Evolutionary conservation across 1,140 invertebrate species (phyloP), one percentile per base, ranked within the genome.

Genomic region (Drosophila sechellia): DNA sequence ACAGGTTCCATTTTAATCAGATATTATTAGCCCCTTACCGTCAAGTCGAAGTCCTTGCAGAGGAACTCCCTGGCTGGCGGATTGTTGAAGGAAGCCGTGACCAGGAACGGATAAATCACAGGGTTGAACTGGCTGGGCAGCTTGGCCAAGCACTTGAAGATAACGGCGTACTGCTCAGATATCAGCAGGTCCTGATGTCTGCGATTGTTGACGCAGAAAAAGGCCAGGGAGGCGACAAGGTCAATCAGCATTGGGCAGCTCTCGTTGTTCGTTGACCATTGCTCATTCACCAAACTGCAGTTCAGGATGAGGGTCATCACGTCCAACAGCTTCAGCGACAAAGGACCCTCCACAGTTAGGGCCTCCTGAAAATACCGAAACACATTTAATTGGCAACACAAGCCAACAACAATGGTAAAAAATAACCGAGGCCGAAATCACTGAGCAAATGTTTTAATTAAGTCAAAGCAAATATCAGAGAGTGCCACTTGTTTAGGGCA

Each of bases 241-340:
- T 94, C 94, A 50, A 94, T 81, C 22, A 94, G 92, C 93, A 94
- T 93, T 1, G 93, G 93, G 66, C 93, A 92, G 3, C 92, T 92
- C 35, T 86, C 79, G 79, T 90, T 80, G 92, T 92, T 90, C 90
- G 83, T 78, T 81, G 59, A 66, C 20, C 90, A 83, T 12, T 92
- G 79, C 4, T 87, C 73, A 15, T 93, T 94, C 50, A 94, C 93
- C 39, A 94, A 94, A 84, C 96, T 96, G 78, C 96, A 97, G 94
- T 96, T 96, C 50, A 98, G 94, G 70, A 98, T 93, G 92, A 97
- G 96, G 81, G 95, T 96, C 55, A 96, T 94, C 80, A 98, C 97
- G 91, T 98, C 95, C n/a, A 97, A 95, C 92, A 97, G 96, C 92
- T 98, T 97, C 13, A 98, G 92, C 17, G 96, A 97, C 42, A 97